phyloP scores from a whole-genome alignment of 2,113 vertebrate genomes.

The Sinosuthora webbiana region DNA sequence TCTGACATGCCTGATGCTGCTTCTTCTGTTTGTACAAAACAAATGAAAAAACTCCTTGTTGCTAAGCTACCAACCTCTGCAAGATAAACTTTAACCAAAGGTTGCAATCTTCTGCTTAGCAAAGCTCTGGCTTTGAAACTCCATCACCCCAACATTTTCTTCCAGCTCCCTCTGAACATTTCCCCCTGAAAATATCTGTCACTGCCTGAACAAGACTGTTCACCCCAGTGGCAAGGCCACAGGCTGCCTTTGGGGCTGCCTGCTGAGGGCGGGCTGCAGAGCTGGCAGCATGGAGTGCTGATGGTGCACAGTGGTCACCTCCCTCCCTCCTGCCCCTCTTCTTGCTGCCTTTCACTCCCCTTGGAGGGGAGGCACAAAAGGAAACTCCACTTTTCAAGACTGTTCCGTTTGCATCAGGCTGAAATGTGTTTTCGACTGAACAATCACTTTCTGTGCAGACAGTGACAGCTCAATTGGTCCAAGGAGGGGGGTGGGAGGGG shows the following conservation, averaged over 20 bases:
- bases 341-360: background rate
- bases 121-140: constrained; percentile 2
- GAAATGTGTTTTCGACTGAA: constrained; percentile 37
- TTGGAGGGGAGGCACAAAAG: constrained; percentile 29
- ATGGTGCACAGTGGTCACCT: background rate
- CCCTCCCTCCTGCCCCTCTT: constrained; percentile 10
- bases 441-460: constrained; percentile 43
- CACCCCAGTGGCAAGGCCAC: background rate
- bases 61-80: background rate
- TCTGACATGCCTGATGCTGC: background rate
- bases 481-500: background rate
- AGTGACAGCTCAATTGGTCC: constrained; percentile 53
- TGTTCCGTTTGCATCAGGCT: background rate
- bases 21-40: background rate
- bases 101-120: background rate
- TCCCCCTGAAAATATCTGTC: background rate
- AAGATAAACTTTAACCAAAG: background rate
- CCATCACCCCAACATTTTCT: background rate
- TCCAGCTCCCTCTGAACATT: background rate
- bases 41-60: background rate
- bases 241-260: background rate
- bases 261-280: fast-evolving
- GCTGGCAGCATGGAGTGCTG: background rate
- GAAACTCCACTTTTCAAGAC: constrained; percentile 15
- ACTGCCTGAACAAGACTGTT: background rate